Base-by-base conservation (phyloP, 2,113 vertebrate species). In the Ammodytes marinus region DNA sequence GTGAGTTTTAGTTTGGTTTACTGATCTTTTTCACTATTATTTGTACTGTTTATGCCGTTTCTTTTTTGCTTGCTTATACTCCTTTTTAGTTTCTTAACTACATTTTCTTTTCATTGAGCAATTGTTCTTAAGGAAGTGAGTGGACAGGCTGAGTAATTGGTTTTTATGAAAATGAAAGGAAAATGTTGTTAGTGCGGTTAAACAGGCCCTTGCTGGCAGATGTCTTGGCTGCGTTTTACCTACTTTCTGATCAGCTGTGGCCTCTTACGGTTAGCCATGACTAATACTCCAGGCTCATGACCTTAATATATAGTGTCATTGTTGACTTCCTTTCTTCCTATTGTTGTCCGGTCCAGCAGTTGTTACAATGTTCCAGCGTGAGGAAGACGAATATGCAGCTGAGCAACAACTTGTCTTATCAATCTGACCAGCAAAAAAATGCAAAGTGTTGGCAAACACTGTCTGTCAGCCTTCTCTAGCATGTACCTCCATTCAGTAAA, bases 261-360 rank as follows among this genome's bases (percentile, higher is more conserved):
- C 74, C 75, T 84, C 69, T 92, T 89, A 91, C 85, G 49, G 85
- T 86, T 45, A 89, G 70, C 37, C 57, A 79, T 90, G 89, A 92
- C 84, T 91, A 90, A 90, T 74, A 35, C 69, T 60, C 35, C 57
- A 52, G 61, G 19, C 66, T 66, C 60, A 55, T 73, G 86, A 70
- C 76, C 80, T 78, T 45, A 27, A 45, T 83, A 57, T 60, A 69
- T 70, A 79, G 60, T 84, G 60, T 79, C 67, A 57, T 80, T 80
- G 68, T 79, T 69, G 77, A 69, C 79, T 76, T 82, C 8, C 11
- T 78, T 76, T 50, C 42, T 19, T n/a, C 8, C 57, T 49, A 59
- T 12, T 5, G 7, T 47, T 47, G 61, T 58, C 37, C 47, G 14
- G 53, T 81, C 67, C 53, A 71, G 52, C 43, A 76, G 60, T 58